Base-by-base conservation (phyloP, 2,797 vertebrate genomes). In the Gastrophryne carolinensis region DNA sequence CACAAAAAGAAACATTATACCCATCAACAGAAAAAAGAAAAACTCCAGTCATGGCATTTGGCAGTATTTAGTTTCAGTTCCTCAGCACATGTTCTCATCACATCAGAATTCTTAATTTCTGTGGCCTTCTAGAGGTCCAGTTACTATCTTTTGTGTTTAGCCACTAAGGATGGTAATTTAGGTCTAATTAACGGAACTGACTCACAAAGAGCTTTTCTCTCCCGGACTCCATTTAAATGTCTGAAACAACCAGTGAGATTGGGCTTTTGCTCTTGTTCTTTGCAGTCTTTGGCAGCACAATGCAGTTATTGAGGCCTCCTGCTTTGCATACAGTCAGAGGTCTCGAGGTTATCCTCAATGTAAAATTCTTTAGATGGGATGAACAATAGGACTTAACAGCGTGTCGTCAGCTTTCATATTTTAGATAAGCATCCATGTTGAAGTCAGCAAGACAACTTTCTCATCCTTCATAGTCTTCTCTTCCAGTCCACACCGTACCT, bases 311-410 rank as follows among this genome's bases (percentile, higher is more conserved):
- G 87, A 92, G 83, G 79, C 80, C 79, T 64, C 74, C 84, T 79
- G 52, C 88, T 95, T 89, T 91, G 87, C 92, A 92, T 92, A 92
- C 85, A 90, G 92, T 91, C 89, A 58, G 91, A 89, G 81, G 87
- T 83, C 90, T 86, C 84, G 87, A 93, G 92, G 90, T 93, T 94
- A 91, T 84, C 87, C 87, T 87, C 89, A 92, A 89, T 87, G 88
- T 84, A 81, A 79, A 88, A 92, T 91, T 88, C 92, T 86, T 88
- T 67, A 89, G 88, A 89, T 77, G 82, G 86, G 81, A 52, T 60
- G 80, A 79, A 89, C 83, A 79, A 85, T 84, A 82, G 73, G 81
- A 84, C 81, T 81, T 64, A 73, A 54, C 75, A 64, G 81, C 75
- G 81, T 52, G 70, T 66, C 75, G 79, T 75, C 79, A 61, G 79